A percentile compares a stretch with the other conserved stretches of the same genome.
Conservation (phyloP, 2,113 vertebrate genomes). For the Platysteira castanea region DNA sequence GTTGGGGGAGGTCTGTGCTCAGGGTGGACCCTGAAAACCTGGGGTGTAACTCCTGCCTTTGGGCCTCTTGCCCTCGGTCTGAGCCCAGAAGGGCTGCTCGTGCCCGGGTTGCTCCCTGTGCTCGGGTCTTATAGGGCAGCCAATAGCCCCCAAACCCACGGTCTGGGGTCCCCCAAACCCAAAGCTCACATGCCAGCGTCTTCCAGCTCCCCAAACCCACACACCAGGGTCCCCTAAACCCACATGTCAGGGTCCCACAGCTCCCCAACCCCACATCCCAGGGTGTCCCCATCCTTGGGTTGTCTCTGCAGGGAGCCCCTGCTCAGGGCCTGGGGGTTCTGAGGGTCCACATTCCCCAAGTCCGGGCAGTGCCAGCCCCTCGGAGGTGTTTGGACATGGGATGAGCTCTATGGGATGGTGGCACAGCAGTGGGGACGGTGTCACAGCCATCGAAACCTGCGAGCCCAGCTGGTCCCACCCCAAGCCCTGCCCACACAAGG, state of each 20-base stretch:
- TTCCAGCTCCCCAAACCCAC: neutral
- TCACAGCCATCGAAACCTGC: neutral
- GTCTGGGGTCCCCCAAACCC: neutral
- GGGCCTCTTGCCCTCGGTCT: neutral
- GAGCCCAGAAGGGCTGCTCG: accelerated
- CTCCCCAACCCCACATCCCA: too few species aligned
- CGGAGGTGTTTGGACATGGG: accelerated
- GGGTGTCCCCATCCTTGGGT: neutral
- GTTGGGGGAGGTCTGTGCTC: neutral
- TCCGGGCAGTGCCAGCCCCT: neutral
- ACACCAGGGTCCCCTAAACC: too few species aligned
- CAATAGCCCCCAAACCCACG: accelerated
- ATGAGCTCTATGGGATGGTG: neutral
- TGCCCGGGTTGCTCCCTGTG: accelerated
- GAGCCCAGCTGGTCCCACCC: neutral
- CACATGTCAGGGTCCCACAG: neutral
- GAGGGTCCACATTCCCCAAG: accelerated
- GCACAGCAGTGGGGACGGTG: neutral
- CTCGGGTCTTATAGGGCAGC: neutral
- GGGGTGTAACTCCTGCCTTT: neutral
- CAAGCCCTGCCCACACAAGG: neutral
- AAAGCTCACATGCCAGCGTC: neutral
- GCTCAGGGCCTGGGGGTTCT: too few species aligned
- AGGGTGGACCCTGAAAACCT: neutral
- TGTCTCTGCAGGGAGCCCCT: neutral